Percentiles rank a stretch among this genome's conserved stretches.
Conservation (phyloP, 2,888 invertebrate species). For the Neelides folsomi region DNA sequence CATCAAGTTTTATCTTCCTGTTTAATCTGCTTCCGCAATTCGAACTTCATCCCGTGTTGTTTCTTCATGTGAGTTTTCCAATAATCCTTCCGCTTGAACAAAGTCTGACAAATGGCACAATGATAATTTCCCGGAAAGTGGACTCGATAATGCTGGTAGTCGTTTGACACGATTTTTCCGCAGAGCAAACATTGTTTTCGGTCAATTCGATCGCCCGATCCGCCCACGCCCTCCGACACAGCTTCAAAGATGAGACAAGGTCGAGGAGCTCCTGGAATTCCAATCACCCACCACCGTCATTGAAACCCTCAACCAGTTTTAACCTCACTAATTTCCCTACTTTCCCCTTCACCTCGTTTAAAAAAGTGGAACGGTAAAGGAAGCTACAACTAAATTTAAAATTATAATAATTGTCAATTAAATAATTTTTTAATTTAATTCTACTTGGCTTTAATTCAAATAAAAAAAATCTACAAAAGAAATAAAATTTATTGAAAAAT, state of each 20-base stretch:
- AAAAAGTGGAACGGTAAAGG: too few relatives aligned
- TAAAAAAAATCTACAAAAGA: too few relatives aligned
- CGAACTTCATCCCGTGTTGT: slow-evolving; percentile 47
- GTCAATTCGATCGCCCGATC: slow-evolving; percentile 10
- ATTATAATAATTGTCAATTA: too few relatives aligned
- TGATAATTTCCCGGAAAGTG: slow-evolving; percentile 27
- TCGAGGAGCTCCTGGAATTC: slow-evolving; percentile 26
- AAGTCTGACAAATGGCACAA: slow-evolving; percentile 45
- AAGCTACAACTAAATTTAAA: too few relatives aligned
- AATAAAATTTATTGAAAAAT: too few relatives aligned
- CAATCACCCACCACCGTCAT: slow-evolving; percentile 11
- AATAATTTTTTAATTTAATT: too few relatives aligned
- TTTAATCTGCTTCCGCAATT: neutral
- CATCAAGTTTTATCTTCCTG: too few relatives aligned
- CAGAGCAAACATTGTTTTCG: slow-evolving; percentile 36
- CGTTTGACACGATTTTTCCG: slow-evolving; percentile 37
- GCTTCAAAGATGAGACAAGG: slow-evolving; percentile 31
- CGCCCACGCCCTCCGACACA: slow-evolving; percentile 4
- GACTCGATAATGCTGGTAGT: slow-evolving; percentile 30
- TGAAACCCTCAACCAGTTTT: too few relatives aligned
- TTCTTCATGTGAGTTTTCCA: slow-evolving; percentile 65
- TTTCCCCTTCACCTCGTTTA: too few relatives aligned
- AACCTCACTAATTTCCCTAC: too few relatives aligned
- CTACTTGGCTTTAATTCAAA: too few relatives aligned
- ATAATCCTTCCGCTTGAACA: slow-evolving; percentile 77